phyloP scores from a whole-genome alignment of 2,113 vertebrate genomes.

The Cyanoderma ruficeps region DNA sequence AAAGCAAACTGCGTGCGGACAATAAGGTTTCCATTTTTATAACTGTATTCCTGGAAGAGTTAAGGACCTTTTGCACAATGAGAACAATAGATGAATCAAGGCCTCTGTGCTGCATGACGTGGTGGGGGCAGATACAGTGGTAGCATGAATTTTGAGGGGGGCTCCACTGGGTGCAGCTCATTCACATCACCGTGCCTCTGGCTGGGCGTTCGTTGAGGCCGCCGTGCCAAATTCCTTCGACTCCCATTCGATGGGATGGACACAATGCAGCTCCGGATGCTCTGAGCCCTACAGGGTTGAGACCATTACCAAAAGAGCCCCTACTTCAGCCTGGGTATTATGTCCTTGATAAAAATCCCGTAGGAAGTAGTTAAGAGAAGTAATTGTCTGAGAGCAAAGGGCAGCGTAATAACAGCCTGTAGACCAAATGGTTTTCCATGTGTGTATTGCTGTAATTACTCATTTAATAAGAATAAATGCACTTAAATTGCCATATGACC shows the following conservation, averaged over 20 bases:
- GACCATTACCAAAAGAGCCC: neutral
- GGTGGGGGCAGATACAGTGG: neutral
- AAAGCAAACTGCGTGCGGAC: neutral
- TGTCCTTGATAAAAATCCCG: neutral
- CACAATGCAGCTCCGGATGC: rapidly evolving
- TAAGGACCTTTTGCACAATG: conserved; percentile 54
- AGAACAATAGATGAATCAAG: conserved; percentile 69
- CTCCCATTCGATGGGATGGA: neutral
- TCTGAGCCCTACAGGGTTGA: neutral
- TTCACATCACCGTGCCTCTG: neutral
- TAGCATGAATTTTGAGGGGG: neutral
- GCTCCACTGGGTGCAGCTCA: neutral
- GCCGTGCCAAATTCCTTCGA: rapidly evolving
- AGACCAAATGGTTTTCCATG: conserved; percentile 11
- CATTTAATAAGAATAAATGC: conserved; percentile 17
- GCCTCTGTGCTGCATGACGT: neutral
- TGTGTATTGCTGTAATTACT: conserved; percentile 3
- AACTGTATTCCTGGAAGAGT: conserved; percentile 70
- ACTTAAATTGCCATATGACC: neutral
- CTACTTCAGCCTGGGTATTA: neutral
- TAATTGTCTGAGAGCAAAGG: conserved; percentile 22
- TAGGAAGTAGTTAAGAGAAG: conserved; percentile 23
- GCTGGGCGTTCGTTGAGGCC: rapidly evolving
- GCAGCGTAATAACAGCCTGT: rapidly evolving
- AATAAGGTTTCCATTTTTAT: conserved; percentile 65